Percentiles rank a stretch among this genome's conserved stretches.
These are phyloP conservation scores for Antrozous pallidus DNA, from an alignment of 2,797 vertebrate species.

Conservation along the genomic window DNA sequence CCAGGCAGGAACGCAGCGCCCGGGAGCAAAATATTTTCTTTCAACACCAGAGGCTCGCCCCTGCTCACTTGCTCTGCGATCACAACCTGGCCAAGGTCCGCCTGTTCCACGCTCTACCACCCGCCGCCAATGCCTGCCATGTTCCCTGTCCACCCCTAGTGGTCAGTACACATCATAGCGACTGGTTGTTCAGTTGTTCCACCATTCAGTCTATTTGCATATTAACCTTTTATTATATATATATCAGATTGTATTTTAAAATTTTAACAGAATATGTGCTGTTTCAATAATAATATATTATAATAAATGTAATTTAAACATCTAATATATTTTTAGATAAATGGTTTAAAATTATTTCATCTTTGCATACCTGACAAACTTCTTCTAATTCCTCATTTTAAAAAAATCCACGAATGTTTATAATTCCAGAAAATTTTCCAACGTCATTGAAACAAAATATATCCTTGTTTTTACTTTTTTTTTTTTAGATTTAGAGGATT, in stretches of 20 bases:
- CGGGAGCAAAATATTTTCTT: too few relatives aligned
- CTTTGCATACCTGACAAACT: not conserved
- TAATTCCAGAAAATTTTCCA: not conserved
- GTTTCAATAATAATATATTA: not conserved
- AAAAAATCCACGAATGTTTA: not conserved
- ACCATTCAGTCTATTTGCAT: accelerated
- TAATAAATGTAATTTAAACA: not conserved
- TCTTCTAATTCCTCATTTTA: not conserved
- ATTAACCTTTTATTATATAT: too few relatives aligned
- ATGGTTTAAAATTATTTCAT: not conserved
- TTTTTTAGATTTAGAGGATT: not conserved
- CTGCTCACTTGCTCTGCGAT: too few relatives aligned
- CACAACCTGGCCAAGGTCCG: too few relatives aligned
- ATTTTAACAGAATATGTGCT: not conserved
- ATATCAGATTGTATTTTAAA: not conserved
- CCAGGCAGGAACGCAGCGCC: accelerated
- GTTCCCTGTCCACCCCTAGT: too few relatives aligned
- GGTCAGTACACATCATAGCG: accelerated
- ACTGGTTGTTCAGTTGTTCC: too few relatives aligned
- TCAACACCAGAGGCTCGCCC: too few relatives aligned
- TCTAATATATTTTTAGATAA: not conserved
- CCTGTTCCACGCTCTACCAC: too few relatives aligned
- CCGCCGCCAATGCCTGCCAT: too few relatives aligned
- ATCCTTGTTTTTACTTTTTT: not conserved
- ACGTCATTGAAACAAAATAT: not conserved